Evolutionary conservation across 2,888 invertebrate genomes (phyloP).

Genomic region (Lymantria monacha): DNA sequence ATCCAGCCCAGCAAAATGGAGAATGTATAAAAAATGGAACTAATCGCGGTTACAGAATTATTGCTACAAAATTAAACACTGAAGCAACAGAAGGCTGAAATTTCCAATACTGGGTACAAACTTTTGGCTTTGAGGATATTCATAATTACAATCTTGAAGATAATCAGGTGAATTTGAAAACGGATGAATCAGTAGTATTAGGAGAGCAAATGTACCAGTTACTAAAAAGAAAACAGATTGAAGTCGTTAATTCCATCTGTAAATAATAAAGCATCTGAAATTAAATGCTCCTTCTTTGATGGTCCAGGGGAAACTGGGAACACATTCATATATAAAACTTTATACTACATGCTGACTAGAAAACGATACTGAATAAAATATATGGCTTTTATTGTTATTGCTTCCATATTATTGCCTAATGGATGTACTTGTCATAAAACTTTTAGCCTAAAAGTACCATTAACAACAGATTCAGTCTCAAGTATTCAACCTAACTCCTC

Average conservation of each 20-base stretch:
- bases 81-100: slow-evolving; percentile 13
- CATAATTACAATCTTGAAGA: not conserved
- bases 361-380: not conserved
- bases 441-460: slow-evolving; percentile 15
- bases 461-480: slow-evolving; percentile 13
- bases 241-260: slow-evolving; percentile 8
- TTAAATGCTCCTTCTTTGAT: slow-evolving; percentile 4
- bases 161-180: not conserved
- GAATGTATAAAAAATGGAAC: slow-evolving; percentile 13
- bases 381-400: not conserved
- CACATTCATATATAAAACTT: not conserved
- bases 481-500: slow-evolving; percentile 10
- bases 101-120: slow-evolving; percentile 17
- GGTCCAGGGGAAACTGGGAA: not conserved
- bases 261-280: slow-evolving; percentile 7
- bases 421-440: slow-evolving; percentile 13
- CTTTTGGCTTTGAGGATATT: slow-evolving; percentile 14
- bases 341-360: not conserved
- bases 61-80: slow-evolving; percentile 17
- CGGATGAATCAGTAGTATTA: slow-evolving; percentile 7
- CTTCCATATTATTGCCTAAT: slow-evolving; percentile 12
- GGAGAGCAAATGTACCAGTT: slow-evolving; percentile 8
- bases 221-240: slow-evolving; percentile 14
- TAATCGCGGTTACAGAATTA: slow-evolving; percentile 15
- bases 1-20: slow-evolving; percentile 8